Conservation (phyloP, 2,797 vertebrate species). For the Phataginus tricuspis region DNA sequence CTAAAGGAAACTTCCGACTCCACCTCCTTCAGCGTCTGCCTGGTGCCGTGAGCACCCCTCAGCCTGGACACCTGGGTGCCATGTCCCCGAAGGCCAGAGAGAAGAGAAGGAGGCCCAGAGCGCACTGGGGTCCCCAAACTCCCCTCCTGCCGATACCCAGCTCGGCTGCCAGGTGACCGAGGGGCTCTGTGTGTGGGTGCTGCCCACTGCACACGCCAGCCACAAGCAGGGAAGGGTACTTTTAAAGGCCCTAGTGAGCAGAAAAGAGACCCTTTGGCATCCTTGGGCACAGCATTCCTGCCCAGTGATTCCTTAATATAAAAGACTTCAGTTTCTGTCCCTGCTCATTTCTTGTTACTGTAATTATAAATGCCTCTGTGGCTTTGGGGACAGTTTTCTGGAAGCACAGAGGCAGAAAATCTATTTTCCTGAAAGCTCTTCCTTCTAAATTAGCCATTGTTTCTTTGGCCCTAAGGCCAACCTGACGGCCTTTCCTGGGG, state of each 20-base stretch:
- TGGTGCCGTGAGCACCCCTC: rapidly evolving
- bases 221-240: rapidly evolving
- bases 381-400: background rate
- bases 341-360: background rate
- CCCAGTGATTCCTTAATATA: background rate
- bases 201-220: background rate
- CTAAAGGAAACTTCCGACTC: background rate
- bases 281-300: too few relatives aligned
- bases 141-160: background rate
- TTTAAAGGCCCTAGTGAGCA: background rate
- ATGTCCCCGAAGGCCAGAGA: background rate
- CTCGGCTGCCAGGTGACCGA: background rate
- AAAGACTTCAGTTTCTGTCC: background rate
- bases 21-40: background rate
- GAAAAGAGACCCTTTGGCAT: too few relatives aligned
- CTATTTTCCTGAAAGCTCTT: background rate
- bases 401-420: background rate
- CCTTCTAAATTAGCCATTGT: background rate
- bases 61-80: background rate
- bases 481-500: background rate
- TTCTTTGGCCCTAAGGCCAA: background rate
- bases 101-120: too few relatives aligned
- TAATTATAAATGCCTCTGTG: background rate
- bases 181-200: background rate
- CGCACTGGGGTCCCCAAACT: too few relatives aligned